These are phyloP conservation scores for Sinocyclocheilus anshuiensis DNA, from an alignment of 2,113 vertebrate genomes.

Conservation along the genomic window DNA sequence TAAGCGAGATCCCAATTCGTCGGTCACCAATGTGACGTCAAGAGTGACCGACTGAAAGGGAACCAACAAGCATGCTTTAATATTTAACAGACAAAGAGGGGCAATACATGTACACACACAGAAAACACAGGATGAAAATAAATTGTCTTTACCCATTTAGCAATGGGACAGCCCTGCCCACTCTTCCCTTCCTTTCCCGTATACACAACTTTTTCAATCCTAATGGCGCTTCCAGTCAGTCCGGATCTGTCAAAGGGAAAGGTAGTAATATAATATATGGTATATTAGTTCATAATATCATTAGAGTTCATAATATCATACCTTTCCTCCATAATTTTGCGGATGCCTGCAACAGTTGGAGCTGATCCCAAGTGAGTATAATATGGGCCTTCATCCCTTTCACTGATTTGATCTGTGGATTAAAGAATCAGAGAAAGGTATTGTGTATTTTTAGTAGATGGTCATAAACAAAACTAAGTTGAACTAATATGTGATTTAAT, in stretches of 20 bases:
- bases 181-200: constrained; percentile 99
- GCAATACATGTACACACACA: neutral
- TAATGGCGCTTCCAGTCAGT: constrained; percentile 87
- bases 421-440: constrained; percentile 14
- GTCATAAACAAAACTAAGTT: neutral
- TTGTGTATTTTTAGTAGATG: neutral
- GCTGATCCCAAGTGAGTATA: constrained; percentile 98
- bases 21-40: no score
- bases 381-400: constrained; percentile 98
- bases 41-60: no score
- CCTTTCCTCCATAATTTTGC: constrained; percentile 95
- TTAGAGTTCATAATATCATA: constrained; percentile 66
- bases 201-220: constrained; percentile 95
- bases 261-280: neutral
- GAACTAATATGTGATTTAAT: neutral
- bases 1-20: no score
- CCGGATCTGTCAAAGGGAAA: constrained; percentile 79
- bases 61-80: neutral
- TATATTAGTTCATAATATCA: neutral
- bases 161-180: constrained; percentile 96
- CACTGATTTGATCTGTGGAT: constrained; percentile 92
- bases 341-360: constrained; percentile 89
- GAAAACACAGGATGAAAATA: neutral
- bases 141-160: constrained; percentile 91
- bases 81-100: neutral